Conservation (phyloP, 2,888 invertebrate genomes). For the Polymixis lichenea region DNA sequence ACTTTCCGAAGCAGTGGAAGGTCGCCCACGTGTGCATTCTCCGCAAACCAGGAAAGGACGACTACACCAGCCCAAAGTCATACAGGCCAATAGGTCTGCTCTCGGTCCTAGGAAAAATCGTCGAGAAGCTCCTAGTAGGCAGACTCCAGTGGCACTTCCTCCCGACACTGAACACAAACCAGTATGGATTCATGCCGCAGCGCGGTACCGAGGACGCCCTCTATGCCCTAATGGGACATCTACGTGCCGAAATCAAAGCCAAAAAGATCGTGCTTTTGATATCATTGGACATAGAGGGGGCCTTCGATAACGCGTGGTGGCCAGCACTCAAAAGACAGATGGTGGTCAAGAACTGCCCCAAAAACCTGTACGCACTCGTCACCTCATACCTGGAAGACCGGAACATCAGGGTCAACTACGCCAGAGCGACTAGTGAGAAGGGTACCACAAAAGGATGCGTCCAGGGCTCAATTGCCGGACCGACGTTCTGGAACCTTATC, state of each 20-base stretch:
- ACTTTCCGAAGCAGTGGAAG: neutral
- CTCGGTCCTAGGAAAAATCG: neutral
- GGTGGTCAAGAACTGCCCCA: neutral
- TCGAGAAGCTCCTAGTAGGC: neutral
- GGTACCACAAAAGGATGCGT: constrained; percentile 30
- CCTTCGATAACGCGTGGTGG: neutral
- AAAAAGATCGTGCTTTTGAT: too few species aligned
- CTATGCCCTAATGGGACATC: neutral
- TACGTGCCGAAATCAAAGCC: neutral
- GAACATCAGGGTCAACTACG: constrained; percentile 3
- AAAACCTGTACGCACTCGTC: neutral
- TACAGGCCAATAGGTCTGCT: neutral
- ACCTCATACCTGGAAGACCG: neutral
- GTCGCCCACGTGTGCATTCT: neutral
- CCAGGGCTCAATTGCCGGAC: constrained; percentile 14
- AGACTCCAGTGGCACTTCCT: neutral
- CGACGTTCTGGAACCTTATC: constrained; percentile 16
- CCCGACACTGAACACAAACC: neutral
- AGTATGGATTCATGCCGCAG: neutral
- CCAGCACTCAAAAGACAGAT: neutral
- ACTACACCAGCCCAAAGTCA: neutral
- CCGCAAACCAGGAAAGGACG: neutral
- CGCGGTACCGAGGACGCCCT: neutral
- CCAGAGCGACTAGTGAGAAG: neutral
- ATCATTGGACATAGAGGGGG: constrained; percentile 1